These are phyloP conservation scores for Zingel zingel DNA, from an alignment of 2,113 vertebrate species.

Conservation along the genomic window DNA sequence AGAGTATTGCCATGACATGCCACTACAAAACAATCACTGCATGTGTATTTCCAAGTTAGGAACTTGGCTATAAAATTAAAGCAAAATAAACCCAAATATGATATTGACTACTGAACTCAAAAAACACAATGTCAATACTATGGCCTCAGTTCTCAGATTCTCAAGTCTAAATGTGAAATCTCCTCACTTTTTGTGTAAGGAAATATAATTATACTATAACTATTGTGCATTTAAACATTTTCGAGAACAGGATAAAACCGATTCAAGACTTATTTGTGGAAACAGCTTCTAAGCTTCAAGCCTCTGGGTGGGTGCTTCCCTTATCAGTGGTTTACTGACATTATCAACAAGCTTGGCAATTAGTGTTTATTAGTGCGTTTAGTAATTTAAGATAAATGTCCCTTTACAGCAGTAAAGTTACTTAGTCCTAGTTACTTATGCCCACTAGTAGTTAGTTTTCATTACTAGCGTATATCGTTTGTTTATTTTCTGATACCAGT, in stretches of 20 bases:
- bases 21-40: background rate
- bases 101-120: background rate
- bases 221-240: too few relatives aligned
- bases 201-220: too few relatives aligned
- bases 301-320: too few relatives aligned
- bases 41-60: slow-evolving; percentile 7
- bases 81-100: background rate
- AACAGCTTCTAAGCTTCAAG: too few relatives aligned
- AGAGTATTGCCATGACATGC: slow-evolving; percentile 9
- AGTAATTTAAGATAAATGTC: background rate
- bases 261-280: too few relatives aligned
- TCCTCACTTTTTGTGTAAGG: too few relatives aligned
- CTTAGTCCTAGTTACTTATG: background rate
- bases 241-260: too few relatives aligned
- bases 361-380: background rate
- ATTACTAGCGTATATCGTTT: background rate
- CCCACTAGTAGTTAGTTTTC: background rate
- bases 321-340: background rate
- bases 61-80: background rate
- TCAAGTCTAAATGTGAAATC: background rate
- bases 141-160: background rate
- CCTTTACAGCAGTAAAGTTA: background rate
- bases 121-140: background rate
- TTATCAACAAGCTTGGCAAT: background rate
- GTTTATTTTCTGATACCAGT: too few relatives aligned